phyloP scores from a whole-genome alignment of 2,113 vertebrate genomes.

The Alexandromys fortis region DNA sequence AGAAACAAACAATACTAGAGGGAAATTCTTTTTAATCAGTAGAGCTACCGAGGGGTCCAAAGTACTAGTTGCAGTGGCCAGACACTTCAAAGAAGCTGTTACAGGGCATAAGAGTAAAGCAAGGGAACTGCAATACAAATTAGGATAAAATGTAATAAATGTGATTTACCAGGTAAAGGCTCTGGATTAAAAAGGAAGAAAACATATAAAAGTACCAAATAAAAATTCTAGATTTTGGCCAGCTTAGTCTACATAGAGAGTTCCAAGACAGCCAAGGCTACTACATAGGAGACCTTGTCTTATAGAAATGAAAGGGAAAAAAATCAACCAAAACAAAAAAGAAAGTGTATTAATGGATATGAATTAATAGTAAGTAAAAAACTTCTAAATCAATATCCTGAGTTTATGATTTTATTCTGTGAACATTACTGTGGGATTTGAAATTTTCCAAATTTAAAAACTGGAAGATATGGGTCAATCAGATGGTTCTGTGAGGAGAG shows the following conservation, averaged over 20 bases:
- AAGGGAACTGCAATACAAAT: not conserved
- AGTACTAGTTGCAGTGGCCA: not conserved
- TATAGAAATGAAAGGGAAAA: not conserved
- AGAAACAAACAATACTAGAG: not conserved
- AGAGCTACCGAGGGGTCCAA: not conserved
- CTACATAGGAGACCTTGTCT: not conserved
- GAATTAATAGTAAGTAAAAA: constrained; percentile 46
- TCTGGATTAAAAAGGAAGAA: not conserved
- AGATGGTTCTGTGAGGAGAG: not conserved
- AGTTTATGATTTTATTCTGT: not conserved
- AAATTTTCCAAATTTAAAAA: not conserved
- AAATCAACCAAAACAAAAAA: not conserved
- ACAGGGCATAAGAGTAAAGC: not conserved
- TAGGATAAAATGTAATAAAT: not conserved
- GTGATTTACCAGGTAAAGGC: not conserved
- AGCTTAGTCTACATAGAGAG: not conserved
- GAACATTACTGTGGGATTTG: not conserved
- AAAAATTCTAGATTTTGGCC: not conserved
- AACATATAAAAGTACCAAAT: not conserved
- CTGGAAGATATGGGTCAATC: not conserved
- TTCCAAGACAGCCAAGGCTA: not conserved
- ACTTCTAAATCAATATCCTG: constrained; percentile 74
- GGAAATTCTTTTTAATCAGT: not conserved
- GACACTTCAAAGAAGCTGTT: not conserved
- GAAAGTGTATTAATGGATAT: not conserved